Percentiles rank a stretch among this genome's conserved stretches.
Conservation (phyloP, 2,113 vertebrate genomes). For the Ochotona curzoniae region DNA sequence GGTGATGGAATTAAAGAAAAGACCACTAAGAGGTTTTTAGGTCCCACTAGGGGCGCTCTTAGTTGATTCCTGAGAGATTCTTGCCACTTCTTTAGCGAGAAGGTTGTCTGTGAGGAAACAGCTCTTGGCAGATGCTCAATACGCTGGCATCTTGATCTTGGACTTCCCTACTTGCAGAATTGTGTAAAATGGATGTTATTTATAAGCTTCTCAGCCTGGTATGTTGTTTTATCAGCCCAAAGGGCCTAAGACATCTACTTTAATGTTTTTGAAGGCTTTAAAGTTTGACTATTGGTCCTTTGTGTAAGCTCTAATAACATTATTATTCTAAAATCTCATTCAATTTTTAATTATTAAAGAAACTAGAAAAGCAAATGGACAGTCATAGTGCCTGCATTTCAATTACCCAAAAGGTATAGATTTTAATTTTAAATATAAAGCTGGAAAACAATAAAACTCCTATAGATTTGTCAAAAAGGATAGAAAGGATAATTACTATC, state of each 20-base stretch:
- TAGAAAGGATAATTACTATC: conserved; percentile 52
- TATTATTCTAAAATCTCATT: conserved; percentile 70
- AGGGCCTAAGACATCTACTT: conserved; percentile 34
- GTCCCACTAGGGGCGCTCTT: neutral
- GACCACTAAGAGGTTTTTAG: neutral
- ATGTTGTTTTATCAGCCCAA: conserved; percentile 36
- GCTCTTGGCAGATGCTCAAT: neutral
- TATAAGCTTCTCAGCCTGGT: no score
- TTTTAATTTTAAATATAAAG: conserved; percentile 2
- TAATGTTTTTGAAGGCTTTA: conserved; percentile 51
- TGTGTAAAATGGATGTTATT: neutral
- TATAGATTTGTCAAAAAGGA: conserved; percentile 22
- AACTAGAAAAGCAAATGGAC: conserved; percentile 61
- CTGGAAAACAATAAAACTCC: conserved; percentile 67
- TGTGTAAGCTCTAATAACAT: conserved; percentile 3
- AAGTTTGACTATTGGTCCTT: conserved; percentile 72
- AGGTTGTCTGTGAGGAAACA: neutral
- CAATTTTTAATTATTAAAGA: conserved; percentile 63
- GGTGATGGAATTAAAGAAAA: neutral
- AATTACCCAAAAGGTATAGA: conserved; percentile 17
- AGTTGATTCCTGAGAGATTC: neutral
- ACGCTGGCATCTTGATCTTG: no score
- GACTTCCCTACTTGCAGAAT: neutral
- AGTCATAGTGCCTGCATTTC: conserved; percentile 44
- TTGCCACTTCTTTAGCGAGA: neutral